A percentile compares a stretch with the other conserved stretches of the same genome.
Evolutionary conservation across 2,797 vertebrate genomes (phyloP).

Genomic region (Adelosebastes latens): DNA sequence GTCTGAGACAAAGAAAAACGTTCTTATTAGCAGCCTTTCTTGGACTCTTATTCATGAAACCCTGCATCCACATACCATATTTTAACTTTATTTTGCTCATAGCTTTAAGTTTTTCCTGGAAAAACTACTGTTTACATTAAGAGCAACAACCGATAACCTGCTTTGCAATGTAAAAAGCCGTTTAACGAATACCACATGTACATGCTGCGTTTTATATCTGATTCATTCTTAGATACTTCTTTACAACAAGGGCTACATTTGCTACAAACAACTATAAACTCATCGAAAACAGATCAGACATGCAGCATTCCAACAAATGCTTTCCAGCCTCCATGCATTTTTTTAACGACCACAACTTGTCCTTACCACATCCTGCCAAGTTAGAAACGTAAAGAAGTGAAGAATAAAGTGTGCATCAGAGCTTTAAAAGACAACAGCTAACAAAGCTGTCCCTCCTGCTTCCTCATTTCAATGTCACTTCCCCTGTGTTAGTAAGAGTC

Average conservation of each 20-base stretch:
- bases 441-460: conserved; percentile 46
- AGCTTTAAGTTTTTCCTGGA: not conserved
- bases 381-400: not conserved
- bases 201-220: not conserved
- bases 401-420: conserved; percentile 9
- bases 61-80: not conserved
- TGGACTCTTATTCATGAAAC: not conserved
- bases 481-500: conserved; percentile 61
- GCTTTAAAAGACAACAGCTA: conserved; percentile 30
- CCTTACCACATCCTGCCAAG: conserved; percentile 56
- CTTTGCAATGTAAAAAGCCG: not conserved
- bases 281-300: not conserved
- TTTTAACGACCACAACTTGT: not conserved
- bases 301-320: not conserved
- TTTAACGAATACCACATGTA: not conserved
- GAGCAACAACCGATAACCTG: not conserved
- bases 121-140: not conserved
- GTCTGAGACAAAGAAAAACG: conserved; percentile 60
- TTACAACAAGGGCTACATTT: not conserved
- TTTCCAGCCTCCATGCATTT: not conserved
- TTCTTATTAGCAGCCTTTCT: not conserved
- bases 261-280: conserved; percentile 16
- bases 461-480: conserved; percentile 79
- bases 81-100: not conserved
- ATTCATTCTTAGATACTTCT: not conserved